Evolutionary conservation across 2,113 vertebrate species (phyloP), one percentile per base, ranked within the genome.

Genomic region (Anseranas semipalmata): DNA sequence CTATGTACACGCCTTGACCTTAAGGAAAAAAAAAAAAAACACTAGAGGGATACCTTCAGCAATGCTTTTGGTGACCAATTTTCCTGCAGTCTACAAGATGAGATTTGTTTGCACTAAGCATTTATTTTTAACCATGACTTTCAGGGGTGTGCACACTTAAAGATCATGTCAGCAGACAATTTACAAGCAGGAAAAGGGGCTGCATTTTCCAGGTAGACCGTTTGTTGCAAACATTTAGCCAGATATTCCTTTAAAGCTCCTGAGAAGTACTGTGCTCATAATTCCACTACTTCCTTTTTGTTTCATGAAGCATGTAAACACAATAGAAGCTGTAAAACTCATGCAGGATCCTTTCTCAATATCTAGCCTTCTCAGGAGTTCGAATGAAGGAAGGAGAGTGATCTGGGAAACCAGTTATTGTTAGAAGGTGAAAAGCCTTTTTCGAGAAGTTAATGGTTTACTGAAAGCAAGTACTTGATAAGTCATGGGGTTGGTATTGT

Each of bases 391-490:
- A 30, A 41, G n/a, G 39, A 3, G 10, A 60, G n/a, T 28, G 39
- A 33, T 80, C 28, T 85, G 67, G 82, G 62, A 71, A 90, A 66
- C 81, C 20, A 85, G 56, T 93, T 85, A 88, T 50, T 94, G 87
- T 68, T 91, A 41, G 91, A 27, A 91, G 62, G 41, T 82, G 82
- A 95, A 94, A 90, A 93, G n/a, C 45, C 58, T 85, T 85, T 90
- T 83, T 67, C 45, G 45, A 62, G 41, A 65, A 66, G 82, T 89
- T 96, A 96, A 91, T 93, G 77, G 82, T 89, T 91, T 93, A 91
- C 81, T 89, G 63, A 70, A 93, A 95, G 45, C 66, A 75, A 70
- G 65, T 74, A 72, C 83, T 84, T 89, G 65, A 17, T 87, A 82
- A 87, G 50, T 88, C 85, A 30, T 83, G 62, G 85, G 45, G 60